A percentile compares a stretch with the other conserved stretches of the same genome.
Evolutionary conservation across 1,140 invertebrate genomes (phyloP).

Genomic region (Temnothorax curvispinosus): DNA sequence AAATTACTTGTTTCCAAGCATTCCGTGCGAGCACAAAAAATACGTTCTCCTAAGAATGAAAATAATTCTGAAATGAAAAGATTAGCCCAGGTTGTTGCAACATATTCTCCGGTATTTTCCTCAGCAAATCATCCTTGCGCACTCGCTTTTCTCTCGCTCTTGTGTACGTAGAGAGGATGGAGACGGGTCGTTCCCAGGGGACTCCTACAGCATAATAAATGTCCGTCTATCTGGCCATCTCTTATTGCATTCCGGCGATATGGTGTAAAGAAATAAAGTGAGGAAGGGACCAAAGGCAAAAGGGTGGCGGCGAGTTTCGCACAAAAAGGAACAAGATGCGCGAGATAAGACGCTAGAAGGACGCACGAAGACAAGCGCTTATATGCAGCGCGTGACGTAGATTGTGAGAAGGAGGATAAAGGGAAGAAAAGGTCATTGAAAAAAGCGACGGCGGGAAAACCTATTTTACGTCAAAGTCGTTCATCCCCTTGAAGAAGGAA

Average conservation of each 20-base stretch:
- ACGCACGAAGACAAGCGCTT: conserved; percentile 33
- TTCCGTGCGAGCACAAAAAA: too few relatives aligned
- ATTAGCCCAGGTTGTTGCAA: not conserved
- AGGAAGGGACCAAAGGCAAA: conserved; percentile 19
- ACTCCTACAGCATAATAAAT: conserved; percentile 66
- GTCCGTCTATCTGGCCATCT: conserved; percentile 60
- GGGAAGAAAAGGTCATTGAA: conserved; percentile 42
- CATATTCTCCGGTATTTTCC: not conserved
- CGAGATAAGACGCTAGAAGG: conserved; percentile 36
- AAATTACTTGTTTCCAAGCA: not conserved
- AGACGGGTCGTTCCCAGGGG: conserved; percentile 6
- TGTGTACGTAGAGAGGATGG: conserved; percentile 45
- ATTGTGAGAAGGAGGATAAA: conserved; percentile 41
- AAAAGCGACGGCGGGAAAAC: conserved; percentile 23
- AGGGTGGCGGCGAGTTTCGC: conserved; percentile 14
- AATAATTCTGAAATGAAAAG: conserved; percentile 3
- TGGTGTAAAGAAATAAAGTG: conserved; percentile 47
- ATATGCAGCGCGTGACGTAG: conserved; percentile 50
- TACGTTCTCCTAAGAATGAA: not conserved
- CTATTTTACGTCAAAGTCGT: conserved; percentile 49
- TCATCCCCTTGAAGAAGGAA: conserved; percentile 17
- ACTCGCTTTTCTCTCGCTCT: conserved; percentile 27
- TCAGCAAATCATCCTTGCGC: not conserved
- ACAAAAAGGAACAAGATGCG: conserved; percentile 58
- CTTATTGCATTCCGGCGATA: conserved; percentile 60